Base-by-base conservation (phyloP, 2,888 invertebrate species). In the Drosophila picticornis region DNA sequence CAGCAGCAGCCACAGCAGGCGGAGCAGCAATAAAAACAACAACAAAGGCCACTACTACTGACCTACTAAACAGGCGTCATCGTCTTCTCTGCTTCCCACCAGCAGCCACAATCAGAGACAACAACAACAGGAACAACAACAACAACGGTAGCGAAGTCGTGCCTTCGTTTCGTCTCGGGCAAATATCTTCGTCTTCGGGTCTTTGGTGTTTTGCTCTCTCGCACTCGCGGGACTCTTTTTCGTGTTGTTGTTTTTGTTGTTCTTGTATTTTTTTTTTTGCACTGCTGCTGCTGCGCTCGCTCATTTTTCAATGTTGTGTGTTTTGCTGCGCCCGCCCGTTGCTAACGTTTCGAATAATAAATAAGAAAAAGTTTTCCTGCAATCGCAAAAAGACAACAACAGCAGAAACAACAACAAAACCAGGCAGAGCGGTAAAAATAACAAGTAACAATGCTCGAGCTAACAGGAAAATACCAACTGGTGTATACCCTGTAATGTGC, bases 331-430 rank as follows among this genome's bases (percentile, higher is more conserved):
- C 68, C 73, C 72, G 73, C 68, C 69, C 61, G 76, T 72, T 67
- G 75, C 72, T 75, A 67, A 58, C 75, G 75, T 79, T 79, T 80
- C 91, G 90, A 91, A 92, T 91, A 92, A 91, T 91, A 92, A 90
- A 92, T 91, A 92, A 91, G 91, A 91, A 92, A 92, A 91, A 90
- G 89, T 91, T 90, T 91, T 92, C 85, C 90, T 85, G 86, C 81
- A 85, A 79, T 77, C 73, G 68, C 61, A 76, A 80, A 83, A 83
- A 72, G 58, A 43, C 38, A 38, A 38, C 40, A 22, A 31, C 55
- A n/a, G 9, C 55, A 38, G 13, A 36, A 38, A 38, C 36, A 55
- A 53, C 29, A 31, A 52, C 19, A 32, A 77, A 72, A 72, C 58
- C 60, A 68, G 57, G 53, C 71, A 72, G 63, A 73, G 75, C 58